A percentile compares a stretch with the other conserved stretches of the same genome.
phyloP scores from a whole-genome alignment of 30 jellyfish, hydroid and myxozoan species.

The Nemopilema nomurai region DNA sequence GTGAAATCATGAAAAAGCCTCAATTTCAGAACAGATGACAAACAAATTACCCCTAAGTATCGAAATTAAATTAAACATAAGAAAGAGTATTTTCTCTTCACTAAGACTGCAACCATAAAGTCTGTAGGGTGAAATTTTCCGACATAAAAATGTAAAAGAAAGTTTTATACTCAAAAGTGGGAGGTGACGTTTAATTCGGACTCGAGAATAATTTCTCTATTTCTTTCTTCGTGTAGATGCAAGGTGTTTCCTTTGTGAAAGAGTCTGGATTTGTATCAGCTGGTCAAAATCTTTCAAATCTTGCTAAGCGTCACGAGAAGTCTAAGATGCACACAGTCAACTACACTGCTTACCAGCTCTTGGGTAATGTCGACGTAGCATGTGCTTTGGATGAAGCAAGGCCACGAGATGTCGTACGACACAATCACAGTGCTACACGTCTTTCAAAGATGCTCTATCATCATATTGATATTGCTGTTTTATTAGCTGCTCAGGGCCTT shows the following conservation, averaged over 20 bases:
- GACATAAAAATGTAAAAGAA: neutral
- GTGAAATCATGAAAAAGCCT: neutral
- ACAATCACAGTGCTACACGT: conserved; percentile 19
- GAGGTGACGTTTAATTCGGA: neutral
- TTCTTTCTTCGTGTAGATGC: conserved; percentile 18
- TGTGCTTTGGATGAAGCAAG: conserved; percentile 51
- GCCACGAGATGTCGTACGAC: conserved; percentile 18
- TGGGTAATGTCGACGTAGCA: conserved; percentile 46
- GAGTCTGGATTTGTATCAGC: neutral
- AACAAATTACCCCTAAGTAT: neutral
- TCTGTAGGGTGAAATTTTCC: conserved; percentile 2
- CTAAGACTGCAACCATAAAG: neutral
- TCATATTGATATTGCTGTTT: conserved; percentile 33
- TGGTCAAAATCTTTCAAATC: conserved; percentile 12
- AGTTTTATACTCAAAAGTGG: neutral
- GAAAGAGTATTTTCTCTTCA: neutral
- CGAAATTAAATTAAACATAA: neutral
- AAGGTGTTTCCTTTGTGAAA: conserved; percentile 12
- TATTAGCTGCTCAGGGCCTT: conserved; percentile 57
- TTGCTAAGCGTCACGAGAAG: conserved; percentile 10
- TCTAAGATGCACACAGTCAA: conserved; percentile 12
- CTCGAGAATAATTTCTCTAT: neutral
- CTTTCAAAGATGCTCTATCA: neutral
- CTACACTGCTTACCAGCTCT: conserved; percentile 28
- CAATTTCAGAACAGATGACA: neutral